Percentiles rank a stretch among this genome's conserved stretches.
phyloP scores from a whole-genome alignment of 1,140 invertebrate genomes.

The Gryllus bimaculatus region DNA sequence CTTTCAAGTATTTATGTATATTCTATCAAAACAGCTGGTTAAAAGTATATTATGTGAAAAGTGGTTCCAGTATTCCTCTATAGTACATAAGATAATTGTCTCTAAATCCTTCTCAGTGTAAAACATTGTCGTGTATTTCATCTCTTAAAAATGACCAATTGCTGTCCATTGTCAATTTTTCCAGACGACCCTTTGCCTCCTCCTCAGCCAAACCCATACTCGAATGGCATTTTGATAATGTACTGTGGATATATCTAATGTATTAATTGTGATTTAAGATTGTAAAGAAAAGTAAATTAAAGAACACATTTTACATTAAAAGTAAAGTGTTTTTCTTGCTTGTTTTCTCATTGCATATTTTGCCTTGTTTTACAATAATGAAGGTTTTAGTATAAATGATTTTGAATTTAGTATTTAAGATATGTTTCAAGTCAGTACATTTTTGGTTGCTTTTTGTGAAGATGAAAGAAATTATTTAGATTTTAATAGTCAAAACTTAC shows the following conservation, averaged over 20 bases:
- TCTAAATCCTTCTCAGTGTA: slow-evolving; percentile 7
- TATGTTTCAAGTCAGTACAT: too few relatives aligned
- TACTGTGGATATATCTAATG: slow-evolving; percentile 14
- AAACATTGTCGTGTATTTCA: slow-evolving; percentile 13
- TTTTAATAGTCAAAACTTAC: too few relatives aligned
- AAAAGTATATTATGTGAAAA: slow-evolving; percentile 6
- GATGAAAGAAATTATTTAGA: too few relatives aligned
- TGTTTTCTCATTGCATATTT: too few relatives aligned
- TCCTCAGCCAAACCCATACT: slow-evolving; percentile 7
- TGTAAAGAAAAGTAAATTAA: slow-evolving; percentile 15
- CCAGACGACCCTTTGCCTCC: not conserved
- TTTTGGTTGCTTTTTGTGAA: too few relatives aligned
- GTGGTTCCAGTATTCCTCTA: slow-evolving; percentile 11
- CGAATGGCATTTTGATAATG: slow-evolving; percentile 15
- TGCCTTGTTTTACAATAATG: too few relatives aligned
- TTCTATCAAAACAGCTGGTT: slow-evolving; percentile 12
- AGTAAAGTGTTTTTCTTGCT: not conserved
- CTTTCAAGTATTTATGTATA: slow-evolving; percentile 12
- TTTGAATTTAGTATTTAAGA: too few relatives aligned
- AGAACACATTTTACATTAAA: slow-evolving; percentile 13
- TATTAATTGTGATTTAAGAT: slow-evolving; percentile 17
- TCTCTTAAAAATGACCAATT: slow-evolving; percentile 12
- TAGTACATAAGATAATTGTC: slow-evolving; percentile 7
- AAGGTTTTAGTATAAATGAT: too few relatives aligned
- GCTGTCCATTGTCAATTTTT: slow-evolving; percentile 8